phyloP scores from a whole-genome alignment of 1,140 invertebrate genomes.

The Lerema accius region DNA sequence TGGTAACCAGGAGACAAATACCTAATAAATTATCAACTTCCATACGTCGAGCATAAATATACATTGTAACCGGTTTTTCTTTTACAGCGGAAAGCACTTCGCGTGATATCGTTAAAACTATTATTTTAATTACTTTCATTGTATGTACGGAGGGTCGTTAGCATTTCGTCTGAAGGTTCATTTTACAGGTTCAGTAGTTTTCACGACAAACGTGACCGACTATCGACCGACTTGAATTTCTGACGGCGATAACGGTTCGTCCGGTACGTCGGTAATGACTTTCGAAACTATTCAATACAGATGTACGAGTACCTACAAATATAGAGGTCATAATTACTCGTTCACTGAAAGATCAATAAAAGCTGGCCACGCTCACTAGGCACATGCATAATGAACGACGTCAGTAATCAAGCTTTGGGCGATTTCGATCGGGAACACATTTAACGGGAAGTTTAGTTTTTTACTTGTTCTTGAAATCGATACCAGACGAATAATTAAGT shows the following conservation, averaged over 20 bases:
- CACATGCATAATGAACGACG: slow-evolving; percentile 48
- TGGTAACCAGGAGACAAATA: slow-evolving; percentile 44
- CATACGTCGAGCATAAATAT: slow-evolving; percentile 31
- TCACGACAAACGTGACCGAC: slow-evolving; percentile 46
- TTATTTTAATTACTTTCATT: slow-evolving; percentile 79
- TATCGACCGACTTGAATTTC: slow-evolving; percentile 47
- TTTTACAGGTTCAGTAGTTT: slow-evolving; percentile 59
- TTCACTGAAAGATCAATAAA: slow-evolving; percentile 54
- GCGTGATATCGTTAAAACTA: slow-evolving; percentile 70
- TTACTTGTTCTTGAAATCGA: slow-evolving; percentile 57
- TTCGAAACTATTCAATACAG: slow-evolving; percentile 57
- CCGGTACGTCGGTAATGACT: slow-evolving; percentile 54
- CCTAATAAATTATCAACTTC: slow-evolving; percentile 18
- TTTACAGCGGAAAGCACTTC: slow-evolving; percentile 60
- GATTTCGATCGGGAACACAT: slow-evolving; percentile 52
- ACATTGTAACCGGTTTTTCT: slow-evolving; percentile 45
- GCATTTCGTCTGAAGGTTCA: slow-evolving; percentile 53
- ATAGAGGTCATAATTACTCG: slow-evolving; percentile 57
- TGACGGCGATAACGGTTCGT: slow-evolving; percentile 47
- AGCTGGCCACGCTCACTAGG: slow-evolving; percentile 36
- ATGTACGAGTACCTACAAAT: slow-evolving; percentile 41
- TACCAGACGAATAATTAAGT: slow-evolving; percentile 59
- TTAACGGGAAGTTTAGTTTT: slow-evolving; percentile 45
- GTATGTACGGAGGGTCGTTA: slow-evolving; percentile 60
- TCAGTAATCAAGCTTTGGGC: slow-evolving; percentile 49